Conservation (phyloP, 1,140 invertebrate genomes). For the Lordiphosa clarofinis region DNA sequence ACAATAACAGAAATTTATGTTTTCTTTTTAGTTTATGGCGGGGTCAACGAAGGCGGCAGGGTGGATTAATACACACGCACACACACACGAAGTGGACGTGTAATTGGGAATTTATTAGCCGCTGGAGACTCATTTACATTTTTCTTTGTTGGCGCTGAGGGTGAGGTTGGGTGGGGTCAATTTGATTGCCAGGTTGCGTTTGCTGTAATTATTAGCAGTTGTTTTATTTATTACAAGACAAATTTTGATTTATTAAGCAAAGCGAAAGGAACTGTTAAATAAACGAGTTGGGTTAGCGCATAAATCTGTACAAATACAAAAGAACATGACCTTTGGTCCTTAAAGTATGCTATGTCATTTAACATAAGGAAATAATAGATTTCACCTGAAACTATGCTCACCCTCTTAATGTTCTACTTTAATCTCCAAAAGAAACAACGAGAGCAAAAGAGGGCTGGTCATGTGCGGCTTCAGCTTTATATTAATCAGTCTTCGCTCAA, state of each 20-base stretch:
- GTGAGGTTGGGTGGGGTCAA: not conserved
- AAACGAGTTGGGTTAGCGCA: conserved; percentile 15
- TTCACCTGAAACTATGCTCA: too few species aligned
- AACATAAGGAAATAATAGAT: too few species aligned
- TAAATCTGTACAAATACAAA: conserved; percentile 1
- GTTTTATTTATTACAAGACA: conserved; percentile 64
- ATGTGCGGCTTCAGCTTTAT: too few species aligned
- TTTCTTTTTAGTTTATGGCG: conserved; percentile 68
- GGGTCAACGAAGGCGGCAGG: not conserved
- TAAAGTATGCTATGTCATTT: too few species aligned
- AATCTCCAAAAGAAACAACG: too few species aligned
- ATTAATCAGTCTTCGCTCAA: too few species aligned
- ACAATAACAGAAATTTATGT: conserved; percentile 56
- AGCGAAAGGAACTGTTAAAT: conserved; percentile 14
- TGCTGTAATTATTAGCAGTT: conserved; percentile 67
- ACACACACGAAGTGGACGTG: conserved; percentile 42
- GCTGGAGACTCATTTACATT: conserved; percentile 74
- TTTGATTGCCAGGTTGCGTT: conserved; percentile 8
- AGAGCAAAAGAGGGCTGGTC: conserved; percentile 1
- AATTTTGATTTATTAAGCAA: conserved; percentile 60
- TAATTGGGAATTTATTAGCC: conserved; percentile 76
- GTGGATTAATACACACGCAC: not conserved
- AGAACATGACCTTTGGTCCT: too few species aligned
- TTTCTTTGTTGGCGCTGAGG: conserved; percentile 18
- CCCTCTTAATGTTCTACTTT: too few species aligned